Evolutionary conservation across 2,113 vertebrate genomes (phyloP), one percentile per base, ranked within the genome.

Genomic region (Bolborhynchus lineola): DNA sequence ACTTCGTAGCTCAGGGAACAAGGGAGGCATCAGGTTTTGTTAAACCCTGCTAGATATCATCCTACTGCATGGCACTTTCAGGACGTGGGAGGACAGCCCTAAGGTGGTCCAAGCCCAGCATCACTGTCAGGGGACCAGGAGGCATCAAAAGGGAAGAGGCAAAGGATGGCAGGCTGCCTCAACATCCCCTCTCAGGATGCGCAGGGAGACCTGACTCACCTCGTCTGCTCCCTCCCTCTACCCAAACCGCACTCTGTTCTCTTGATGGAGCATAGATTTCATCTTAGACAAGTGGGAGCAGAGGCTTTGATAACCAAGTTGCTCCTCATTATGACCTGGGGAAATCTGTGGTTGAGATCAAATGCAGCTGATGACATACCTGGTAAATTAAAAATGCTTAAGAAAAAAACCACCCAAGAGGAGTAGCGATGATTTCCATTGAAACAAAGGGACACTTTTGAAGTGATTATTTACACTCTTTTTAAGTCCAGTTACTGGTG

Each of bases 151-250:
- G 29, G 20, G 67, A 65, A 20, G 24, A 65, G 24, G 28, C 16
- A n/a, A n/a, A 47, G 46, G 50, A 11, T 3, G 2, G 46, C 33
- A 63, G 41, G 33, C 42, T 35, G 46, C 52, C 33, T 49, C 57
- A 20, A 39, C 12, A 44, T 4, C 67, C 62, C 37, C 16, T 2
- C 12, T 49, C 0, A 1, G 47, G 33, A 46, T 0, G 0, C 1
- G 1, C 2, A 1, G 25, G 18, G 33, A 33, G 26, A 70, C 31
- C 39, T 20, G 74, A 11, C 35, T 39, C 62, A 42, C 44, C 55
- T 49, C 9, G 1, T 35, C 82, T 86, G 87, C 69, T 88, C 62
- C 79, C 23, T 78, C 55, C 60, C 50, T 21, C 35, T 53, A 20
- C 59, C n/a, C 29, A 37, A 53, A 21, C 47, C 39, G 26, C 25